Evolutionary conservation across 2,113 vertebrate genomes (phyloP), one percentile per base, ranked within the genome.

Genomic region (Oreochromis spilurus): DNA sequence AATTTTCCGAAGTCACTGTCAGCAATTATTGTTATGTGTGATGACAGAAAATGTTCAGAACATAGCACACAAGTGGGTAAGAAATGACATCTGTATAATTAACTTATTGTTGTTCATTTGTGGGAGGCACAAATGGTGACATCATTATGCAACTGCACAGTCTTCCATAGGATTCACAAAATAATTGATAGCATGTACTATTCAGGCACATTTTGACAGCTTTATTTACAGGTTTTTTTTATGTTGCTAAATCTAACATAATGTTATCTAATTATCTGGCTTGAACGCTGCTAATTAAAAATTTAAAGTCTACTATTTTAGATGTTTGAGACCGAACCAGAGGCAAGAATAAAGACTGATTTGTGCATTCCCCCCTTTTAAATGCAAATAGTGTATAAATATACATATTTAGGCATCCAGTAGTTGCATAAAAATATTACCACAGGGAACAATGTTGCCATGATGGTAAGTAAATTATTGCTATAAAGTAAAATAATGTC

Each of bases 71-170:
- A 83, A 82, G 85, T 90, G 90, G 83, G 86, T 65, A 82, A 89
- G 75, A 78, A 88, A 50, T 93, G 92, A 90, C 92, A 92, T 92
- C 55, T 89, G 85, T 87, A 84, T 92, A 93, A 93, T 93, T 89
- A 91, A 89, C 81, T 88, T 79, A 82, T 89, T 93, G 89, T 92
- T 86, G 91, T 65, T 40, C 65, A 58, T 84, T 24, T 83, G 88
- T 88, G 89, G 91, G 89, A 78, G 85, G 90, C 65, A 89, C 50
- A 70, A 67, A 72, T 38, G 57, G 65, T 79, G 79, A 86, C 84
- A 78, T 70, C 9, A 19, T 92, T 91, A 84, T 38, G 58, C 55
- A 90, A 86, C 52, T 45, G 48, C 9, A 29, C 9, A 48, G 53
- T 6, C 2, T 67, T 88, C 62, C 79, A 90, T 81, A 89, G 65